These are phyloP conservation scores for Galeruca laticollis DNA, from an alignment of 2,888 invertebrate species.

Conservation along the genomic window DNA sequence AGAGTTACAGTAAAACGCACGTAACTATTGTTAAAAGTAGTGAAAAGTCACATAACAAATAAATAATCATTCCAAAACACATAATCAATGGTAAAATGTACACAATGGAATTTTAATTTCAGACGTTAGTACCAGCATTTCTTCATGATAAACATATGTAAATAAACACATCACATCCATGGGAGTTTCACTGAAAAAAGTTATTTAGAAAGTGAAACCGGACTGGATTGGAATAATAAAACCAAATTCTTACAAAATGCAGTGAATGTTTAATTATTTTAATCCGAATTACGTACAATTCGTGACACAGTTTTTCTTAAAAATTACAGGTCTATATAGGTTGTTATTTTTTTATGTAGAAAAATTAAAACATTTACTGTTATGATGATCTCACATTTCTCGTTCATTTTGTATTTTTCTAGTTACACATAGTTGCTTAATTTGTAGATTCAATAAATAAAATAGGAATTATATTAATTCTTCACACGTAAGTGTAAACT, in stretches of 20 bases:
- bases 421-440: not conserved
- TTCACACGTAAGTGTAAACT: too few relatives aligned
- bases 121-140: not conserved
- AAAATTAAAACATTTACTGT: not conserved
- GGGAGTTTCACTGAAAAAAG: not conserved
- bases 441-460: not conserved
- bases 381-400: not conserved
- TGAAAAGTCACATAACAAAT: not conserved
- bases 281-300: not conserved
- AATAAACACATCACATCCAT: conserved; percentile 12
- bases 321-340: not conserved
- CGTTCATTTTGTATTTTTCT: not conserved
- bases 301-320: not conserved
- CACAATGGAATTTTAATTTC: not conserved
- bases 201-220: not conserved
- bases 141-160: not conserved
- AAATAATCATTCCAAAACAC: not conserved
- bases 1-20: not conserved
- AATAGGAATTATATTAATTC: too few relatives aligned
- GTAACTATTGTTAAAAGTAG: not conserved
- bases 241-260: not conserved
- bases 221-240: not conserved
- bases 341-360: not conserved
- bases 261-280: not conserved
- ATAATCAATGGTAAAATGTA: not conserved